These are phyloP conservation scores for Willisornis vidua DNA, from an alignment of 2,113 vertebrate species.

Conservation along the genomic window DNA sequence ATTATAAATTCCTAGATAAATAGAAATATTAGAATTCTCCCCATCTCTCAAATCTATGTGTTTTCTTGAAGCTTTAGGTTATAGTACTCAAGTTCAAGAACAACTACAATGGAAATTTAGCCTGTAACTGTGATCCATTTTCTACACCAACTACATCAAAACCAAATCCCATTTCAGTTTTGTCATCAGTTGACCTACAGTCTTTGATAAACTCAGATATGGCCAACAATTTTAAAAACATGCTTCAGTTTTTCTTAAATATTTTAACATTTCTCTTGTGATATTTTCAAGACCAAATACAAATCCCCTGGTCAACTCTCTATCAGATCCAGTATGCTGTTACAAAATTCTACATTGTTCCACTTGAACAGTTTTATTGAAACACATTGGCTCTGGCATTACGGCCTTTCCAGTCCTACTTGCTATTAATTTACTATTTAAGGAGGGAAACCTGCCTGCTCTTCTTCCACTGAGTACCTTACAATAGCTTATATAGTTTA, in stretches of 20 bases:
- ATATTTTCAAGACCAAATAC: background rate
- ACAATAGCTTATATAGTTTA: background rate
- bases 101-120: background rate
- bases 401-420: background rate
- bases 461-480: background rate
- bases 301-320: background rate
- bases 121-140: background rate
- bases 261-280: background rate
- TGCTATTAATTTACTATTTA: background rate
- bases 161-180: background rate
- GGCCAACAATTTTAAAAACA: accelerated
- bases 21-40: background rate
- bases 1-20: background rate
- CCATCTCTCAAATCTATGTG: background rate
- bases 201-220: background rate
- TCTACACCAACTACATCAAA: background rate
- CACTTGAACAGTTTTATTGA: background rate
- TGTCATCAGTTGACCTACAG: background rate
- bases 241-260: background rate
- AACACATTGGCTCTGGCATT: background rate
- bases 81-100: background rate
- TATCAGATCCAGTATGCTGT: background rate
- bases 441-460: background rate
- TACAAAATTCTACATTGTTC: background rate
- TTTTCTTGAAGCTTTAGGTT: background rate